Conservation (phyloP, 2,888 invertebrate species). For the Matsumyia berberina region DNA sequence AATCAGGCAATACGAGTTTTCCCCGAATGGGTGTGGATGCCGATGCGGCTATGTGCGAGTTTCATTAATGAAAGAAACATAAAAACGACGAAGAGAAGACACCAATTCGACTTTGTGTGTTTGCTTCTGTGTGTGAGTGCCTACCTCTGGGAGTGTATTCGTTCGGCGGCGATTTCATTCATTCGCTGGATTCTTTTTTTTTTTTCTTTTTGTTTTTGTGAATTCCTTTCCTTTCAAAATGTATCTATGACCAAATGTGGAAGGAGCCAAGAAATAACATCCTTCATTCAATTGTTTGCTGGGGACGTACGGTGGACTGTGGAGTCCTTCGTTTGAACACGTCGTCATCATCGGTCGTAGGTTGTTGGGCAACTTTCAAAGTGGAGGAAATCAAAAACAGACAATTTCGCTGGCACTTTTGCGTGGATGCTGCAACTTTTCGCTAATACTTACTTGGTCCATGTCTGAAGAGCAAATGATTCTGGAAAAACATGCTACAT, state of each 20-base stretch:
- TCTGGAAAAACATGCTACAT: slow-evolving; percentile 36
- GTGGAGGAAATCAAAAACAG: slow-evolving; percentile 25
- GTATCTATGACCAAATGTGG: slow-evolving; percentile 43
- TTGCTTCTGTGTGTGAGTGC: not conserved
- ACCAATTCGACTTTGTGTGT: slow-evolving; percentile 30
- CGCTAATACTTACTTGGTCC: slow-evolving; percentile 23
- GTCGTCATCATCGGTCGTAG: slow-evolving; percentile 4
- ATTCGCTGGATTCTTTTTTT: slow-evolving; percentile 54
- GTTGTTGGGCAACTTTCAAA: slow-evolving; percentile 10
- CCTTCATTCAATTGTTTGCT: slow-evolving; percentile 57
- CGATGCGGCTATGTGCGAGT: slow-evolving; percentile 57
- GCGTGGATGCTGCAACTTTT: not conserved
- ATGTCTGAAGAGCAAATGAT: slow-evolving; percentile 47
- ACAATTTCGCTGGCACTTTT: slow-evolving; percentile 29
- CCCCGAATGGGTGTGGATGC: slow-evolving; percentile 60
- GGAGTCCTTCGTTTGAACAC: slow-evolving; percentile 46
- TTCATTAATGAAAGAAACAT: slow-evolving; percentile 73
- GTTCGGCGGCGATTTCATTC: slow-evolving; percentile 71
- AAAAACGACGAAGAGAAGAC: slow-evolving; percentile 32
- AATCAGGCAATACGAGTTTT: slow-evolving; percentile 75
- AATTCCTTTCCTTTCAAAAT: slow-evolving; percentile 52
- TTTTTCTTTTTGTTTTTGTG: slow-evolving; percentile 37
- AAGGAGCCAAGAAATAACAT: slow-evolving; percentile 13
- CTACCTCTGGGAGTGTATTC: slow-evolving; percentile 4
- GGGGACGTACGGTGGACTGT: not conserved